Base-by-base conservation (phyloP, 92 coral and sea anemone genomes). In the Parazoanthus darwini region DNA sequence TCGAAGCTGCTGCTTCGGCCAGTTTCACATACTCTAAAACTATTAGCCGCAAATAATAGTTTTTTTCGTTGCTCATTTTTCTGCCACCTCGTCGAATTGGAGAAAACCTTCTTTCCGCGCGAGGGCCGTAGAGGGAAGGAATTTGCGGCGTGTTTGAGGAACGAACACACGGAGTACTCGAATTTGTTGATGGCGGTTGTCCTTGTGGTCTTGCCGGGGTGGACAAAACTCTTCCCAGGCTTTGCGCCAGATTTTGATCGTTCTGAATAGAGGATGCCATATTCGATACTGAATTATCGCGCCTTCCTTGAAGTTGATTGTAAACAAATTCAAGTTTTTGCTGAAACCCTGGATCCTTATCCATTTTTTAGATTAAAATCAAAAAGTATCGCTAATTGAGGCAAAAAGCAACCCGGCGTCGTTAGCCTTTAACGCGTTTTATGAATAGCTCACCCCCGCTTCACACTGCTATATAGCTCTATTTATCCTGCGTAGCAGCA, bases 1-100 rank as follows among this genome's bases (percentile, higher is more conserved):
- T 78, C 46, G 13, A 48, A 78, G 46, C n/a, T 78, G 46, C 63
- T 78, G 35, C 82, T 10, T 3, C 82, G 65, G 63, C 82, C 82
- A 4, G 82, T 78, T 37, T 48, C 82, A 80, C 22, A 33, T 7
- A 80, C 25, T 80, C 84, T 4, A 80, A 18, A 33, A 80, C 26
- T 80, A 80, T 72, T 46, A 80, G n/a, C 56, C 44, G 84, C 56
- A 80, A 72, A 44, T 80, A 80, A 46, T 33, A 80, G 72, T 33
- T 80, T 80, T 80, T 80, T 13, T 80, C 84, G 84, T 80, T 80
- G 22, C 46, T 71, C 84, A 23, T 80, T 44, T 29, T 80, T 80
- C n/a, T 80, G 33, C 9, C 3, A 56, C 70, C 43, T 8, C 84
- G 84, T 11, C 56, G 54, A 5, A 80, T 80, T 7, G 84, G 84